phyloP scores from a whole-genome alignment of 1,140 invertebrate species.

The Aphaenogaster rudis region DNA sequence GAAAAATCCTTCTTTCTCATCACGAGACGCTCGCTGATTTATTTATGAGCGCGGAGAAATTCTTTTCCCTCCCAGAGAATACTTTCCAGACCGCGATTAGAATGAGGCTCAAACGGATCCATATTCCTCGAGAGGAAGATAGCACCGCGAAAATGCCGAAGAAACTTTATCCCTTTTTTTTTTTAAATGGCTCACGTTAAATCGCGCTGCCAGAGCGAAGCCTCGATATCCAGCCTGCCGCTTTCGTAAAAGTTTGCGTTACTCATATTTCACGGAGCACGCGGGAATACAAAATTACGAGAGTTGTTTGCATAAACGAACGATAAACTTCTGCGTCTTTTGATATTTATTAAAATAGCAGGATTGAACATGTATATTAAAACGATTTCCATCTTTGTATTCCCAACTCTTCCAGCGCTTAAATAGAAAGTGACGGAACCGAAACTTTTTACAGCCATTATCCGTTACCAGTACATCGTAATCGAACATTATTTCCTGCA shows the following conservation, averaged over 20 bases:
- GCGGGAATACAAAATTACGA: neutral
- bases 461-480: neutral
- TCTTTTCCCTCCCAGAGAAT: neutral
- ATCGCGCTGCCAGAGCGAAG: neutral
- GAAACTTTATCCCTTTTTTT: slow-evolving; percentile 24
- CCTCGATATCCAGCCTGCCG: neutral
- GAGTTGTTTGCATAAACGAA: slow-evolving; percentile 1
- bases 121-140: slow-evolving; percentile 7
- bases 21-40: slow-evolving; percentile 39
- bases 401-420: neutral
- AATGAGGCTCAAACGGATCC: slow-evolving; percentile 36
- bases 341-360: neutral
- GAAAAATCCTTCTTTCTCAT: slow-evolving; percentile 48
- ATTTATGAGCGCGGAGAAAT: slow-evolving; percentile 52
- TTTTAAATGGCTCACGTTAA: slow-evolving; percentile 11
- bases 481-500: slow-evolving; percentile 12
- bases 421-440: slow-evolving; percentile 21
- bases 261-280: neutral
- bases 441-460: slow-evolving; percentile 30
- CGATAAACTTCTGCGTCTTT: neutral
- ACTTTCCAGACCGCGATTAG: slow-evolving; percentile 50
- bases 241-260: slow-evolving; percentile 14
- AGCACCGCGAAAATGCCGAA: neutral
- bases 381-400: neutral
- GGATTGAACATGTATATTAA: neutral